phyloP scores from a whole-genome alignment of 2,113 vertebrate genomes.

The Oryctolagus cuniculus region mOryCun1.1 NC_091434.1:82915001-82915500 shows the following conservation, averaged over 20 bases:
- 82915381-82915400: not conserved
- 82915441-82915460: not conserved
- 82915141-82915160: slow-evolving; percentile 33
- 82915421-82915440: not conserved
- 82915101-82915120: slow-evolving; percentile 39
- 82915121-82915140: not conserved
- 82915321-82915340: not conserved
- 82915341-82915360: not conserved
- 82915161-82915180: slow-evolving; percentile 26
- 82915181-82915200: not conserved
- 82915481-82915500: slow-evolving; percentile 18
- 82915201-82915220: not conserved
- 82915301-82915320: slow-evolving; percentile 37
- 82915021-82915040: slow-evolving; percentile 65
- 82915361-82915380: not conserved
- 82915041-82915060: slow-evolving; percentile 38
- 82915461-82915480: not conserved
- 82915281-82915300: slow-evolving; percentile 34
- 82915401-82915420: not conserved
- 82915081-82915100: slow-evolving; percentile 34
- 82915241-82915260: slow-evolving; percentile 15
- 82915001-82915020: slow-evolving; percentile 36
- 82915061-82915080: slow-evolving; percentile 67
- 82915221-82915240: not conserved
- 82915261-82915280: slow-evolving; percentile 31